Percentiles rank a stretch among this genome's conserved stretches.
Conservation (phyloP, 2,113 vertebrate species). For the Connochaetes taurinus region DNA sequence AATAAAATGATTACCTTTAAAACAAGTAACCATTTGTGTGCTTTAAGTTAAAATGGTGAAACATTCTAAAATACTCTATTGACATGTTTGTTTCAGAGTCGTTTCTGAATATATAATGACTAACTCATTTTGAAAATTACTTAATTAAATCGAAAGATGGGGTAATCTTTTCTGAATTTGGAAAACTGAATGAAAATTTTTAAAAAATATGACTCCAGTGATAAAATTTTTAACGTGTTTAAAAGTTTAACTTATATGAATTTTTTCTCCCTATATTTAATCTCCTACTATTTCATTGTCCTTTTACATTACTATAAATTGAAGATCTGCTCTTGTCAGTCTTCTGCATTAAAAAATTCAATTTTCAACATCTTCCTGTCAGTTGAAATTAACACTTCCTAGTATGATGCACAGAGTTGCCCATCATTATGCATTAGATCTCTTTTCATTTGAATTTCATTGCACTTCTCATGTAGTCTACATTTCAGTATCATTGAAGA, state of each 20-base stretch:
- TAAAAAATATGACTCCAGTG: not conserved
- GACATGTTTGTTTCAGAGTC: not conserved
- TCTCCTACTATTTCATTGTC: not conserved
- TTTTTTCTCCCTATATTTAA: not conserved
- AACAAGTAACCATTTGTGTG: not conserved
- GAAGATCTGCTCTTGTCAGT: not conserved
- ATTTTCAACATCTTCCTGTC: not conserved
- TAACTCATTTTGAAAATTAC: not conserved
- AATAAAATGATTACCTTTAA: not conserved
- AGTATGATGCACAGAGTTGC: not conserved
- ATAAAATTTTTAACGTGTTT: not conserved
- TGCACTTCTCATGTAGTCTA: not conserved
- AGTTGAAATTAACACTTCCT: not conserved
- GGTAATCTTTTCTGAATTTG: not conserved
- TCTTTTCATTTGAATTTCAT: slow-evolving; percentile 8
- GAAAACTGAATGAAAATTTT: not conserved
- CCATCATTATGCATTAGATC: not conserved
- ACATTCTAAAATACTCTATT: not conserved
- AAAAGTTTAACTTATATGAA: not conserved
- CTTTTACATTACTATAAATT: not conserved
- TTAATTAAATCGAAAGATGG: not conserved
- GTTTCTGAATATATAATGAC: not conserved
- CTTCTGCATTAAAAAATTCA: not conserved
- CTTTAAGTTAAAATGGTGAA: not conserved
- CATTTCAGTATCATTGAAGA: not conserved